Base-by-base conservation (phyloP, 2,113 vertebrate species). In the Anoplopoma fimbria region DNA sequence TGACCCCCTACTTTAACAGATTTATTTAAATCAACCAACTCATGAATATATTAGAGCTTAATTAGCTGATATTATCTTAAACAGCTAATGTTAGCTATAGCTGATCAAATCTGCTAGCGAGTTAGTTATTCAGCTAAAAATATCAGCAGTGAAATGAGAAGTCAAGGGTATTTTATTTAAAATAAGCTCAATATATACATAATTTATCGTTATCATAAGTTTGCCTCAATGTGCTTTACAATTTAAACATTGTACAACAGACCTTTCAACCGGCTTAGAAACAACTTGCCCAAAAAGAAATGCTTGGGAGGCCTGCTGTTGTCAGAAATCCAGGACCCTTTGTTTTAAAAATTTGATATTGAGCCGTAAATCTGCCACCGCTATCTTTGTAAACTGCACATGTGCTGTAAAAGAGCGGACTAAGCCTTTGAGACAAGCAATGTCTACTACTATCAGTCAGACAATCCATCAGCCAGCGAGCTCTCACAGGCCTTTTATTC, bases 391-490 rank as follows among this genome's bases (percentile, higher is more conserved):
- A 63, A 71, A 55, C 45, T 63, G 33, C 31, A 34, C 23, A 51
- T 8, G n/a, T 40, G 40, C 55, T 40, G 40, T 57, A 36, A 13
- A 42, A 19, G 19, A 71, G 7, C 0, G 4, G 29, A 4, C 10
- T 13, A 0, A 73, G 61, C 45, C 62, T 78, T 60, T 69, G 40
- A 61, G 47, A 68, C 61, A 34, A 69, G 27, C 21, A 69, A 29
- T 13, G 51, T 40, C 36, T 8, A 1, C 64, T 40, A 36, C 10
- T 19, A 34, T 64, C 67, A 74, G 34, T 62, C 13, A 89, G 51
- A 57, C 7, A 57, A 61, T 70, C 75, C 68, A 69, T 82, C 45
- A 83, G 29, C 67, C 67, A 33, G 27, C 9, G 0, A 75, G 58
- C 64, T 55, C 60, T 61, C 38, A 33, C 17, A 19, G 57, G 49